Evolutionary conservation across 2,113 vertebrate genomes (phyloP).

Genomic region (Procavia capensis): DNA sequence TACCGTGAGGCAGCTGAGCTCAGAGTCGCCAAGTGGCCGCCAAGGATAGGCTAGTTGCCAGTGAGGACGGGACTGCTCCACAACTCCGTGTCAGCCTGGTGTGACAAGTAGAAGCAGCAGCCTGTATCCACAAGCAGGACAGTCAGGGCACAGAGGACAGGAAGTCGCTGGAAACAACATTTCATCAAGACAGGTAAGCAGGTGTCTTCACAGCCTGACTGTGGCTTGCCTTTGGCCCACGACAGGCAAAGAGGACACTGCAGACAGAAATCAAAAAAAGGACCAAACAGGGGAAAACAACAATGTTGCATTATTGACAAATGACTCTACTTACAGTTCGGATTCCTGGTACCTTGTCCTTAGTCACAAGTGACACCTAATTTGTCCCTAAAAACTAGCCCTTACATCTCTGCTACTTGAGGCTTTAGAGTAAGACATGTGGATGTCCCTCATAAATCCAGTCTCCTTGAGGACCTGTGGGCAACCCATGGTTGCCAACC

Average conservation of each 20-base stretch:
- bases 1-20: background rate
- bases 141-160: background rate
- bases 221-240: slow-evolving; percentile 63
- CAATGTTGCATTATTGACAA: slow-evolving; percentile 83
- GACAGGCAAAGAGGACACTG: slow-evolving; percentile 72
- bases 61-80: background rate
- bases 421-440: slow-evolving; percentile 83
- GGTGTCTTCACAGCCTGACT: slow-evolving; percentile 40
- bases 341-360: slow-evolving; percentile 85
- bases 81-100: background rate
- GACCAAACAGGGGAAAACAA: background rate
- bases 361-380: slow-evolving; percentile 87
- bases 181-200: background rate
- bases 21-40: accelerated
- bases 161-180: background rate
- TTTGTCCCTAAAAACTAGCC: slow-evolving; percentile 85
- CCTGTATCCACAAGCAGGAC: accelerated
- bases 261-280: slow-evolving; percentile 74
- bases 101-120: accelerated
- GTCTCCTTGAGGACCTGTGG: slow-evolving; percentile 79
- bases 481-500: slow-evolving; percentile 53
- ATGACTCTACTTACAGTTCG: slow-evolving; percentile 85
- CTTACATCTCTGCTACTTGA: slow-evolving; percentile 86
- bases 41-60: background rate
- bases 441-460: slow-evolving; percentile 86